Base-by-base conservation (phyloP, 2,888 invertebrate genomes). In the Xylota segnis region DNA sequence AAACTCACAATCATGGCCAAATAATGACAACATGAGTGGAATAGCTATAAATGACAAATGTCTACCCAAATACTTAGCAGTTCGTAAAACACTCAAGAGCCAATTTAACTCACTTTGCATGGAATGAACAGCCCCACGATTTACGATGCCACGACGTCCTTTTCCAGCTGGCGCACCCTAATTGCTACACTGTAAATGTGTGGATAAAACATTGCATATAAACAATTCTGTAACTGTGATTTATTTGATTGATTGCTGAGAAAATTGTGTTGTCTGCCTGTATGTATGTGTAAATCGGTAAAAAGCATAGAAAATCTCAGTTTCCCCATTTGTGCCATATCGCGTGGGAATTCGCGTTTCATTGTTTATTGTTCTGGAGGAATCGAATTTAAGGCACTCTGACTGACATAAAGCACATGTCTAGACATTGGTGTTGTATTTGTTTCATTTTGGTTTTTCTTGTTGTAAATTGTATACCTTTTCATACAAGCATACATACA, bases 191-290 rank as follows among this genome's bases (percentile, higher is more conserved):
- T 50, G 74, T 66, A 59, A 66, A 61, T 66, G 74, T 52, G 40
- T 27, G 40, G 32, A 29, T 59, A 66, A 65, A 43, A 40, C 43
- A 65, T 29, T 58, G 43, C n/a, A 58, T 58, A 79, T 29, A 72
- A 27, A 58, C 27, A 45, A 50, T 14, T 47, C 16, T 45, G 27
- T 52, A 34, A 32, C 45, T 65, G 74, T 65, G 65, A 72, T 79
- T 79, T 74, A 74, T 81, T 74, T 68, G 74, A 81, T 45, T 74
- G 74, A 81, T 74, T 81, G 52, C 34, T 16, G 23, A 5, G 61
- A 40, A 58, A 43, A 56, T 29, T 56, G 6, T 34, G 9, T 3
- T 32, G 23, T 18, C 9, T 50, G 34, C 4, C 12, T 27, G 5
- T 34, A 34, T 43, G 27, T 43, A 18, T 10, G 9, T 16, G 9